Evolutionary conservation across 2,113 vertebrate genomes (phyloP), one percentile per base, ranked within the genome.

Genomic region (Haplochromis vanheusdeni): DNA sequence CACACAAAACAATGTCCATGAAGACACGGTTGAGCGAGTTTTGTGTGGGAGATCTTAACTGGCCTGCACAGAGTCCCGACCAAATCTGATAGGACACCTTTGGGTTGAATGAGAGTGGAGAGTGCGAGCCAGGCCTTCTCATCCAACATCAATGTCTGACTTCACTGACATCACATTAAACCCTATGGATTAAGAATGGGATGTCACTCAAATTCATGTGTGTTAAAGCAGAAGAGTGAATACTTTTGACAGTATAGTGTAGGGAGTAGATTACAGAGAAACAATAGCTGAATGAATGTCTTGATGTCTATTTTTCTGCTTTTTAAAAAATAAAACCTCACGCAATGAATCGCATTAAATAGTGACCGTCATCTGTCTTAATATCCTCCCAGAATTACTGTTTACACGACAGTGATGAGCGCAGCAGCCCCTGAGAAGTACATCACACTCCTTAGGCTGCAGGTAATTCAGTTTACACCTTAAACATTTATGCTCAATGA

Each of bases 321-420:
- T 86, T 7, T 42, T 10, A 11, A 28, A 19, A 47, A 49, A 77
- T 3, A 49, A 49, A 49, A 49, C 4, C 26, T 77, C 73, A 51
- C 6, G 4, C n/a, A 9, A 7, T 56, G 14, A 35, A 14, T 81
- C 5, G 17, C 6, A 45, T 86, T 51, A 75, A 3, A 81, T 11
- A 4, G 1, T 55, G n/a, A 80, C 1, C 13, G 2, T 5, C 62
- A 8, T 79, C 6, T 86, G 2, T 84, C 37, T 77, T 82, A 3
- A 79, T 45, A 21, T 55, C 83, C 19, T 85, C 65, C 9, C 84
- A 97, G 96, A 35, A 82, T 81, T 7, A 96, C 96, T 1, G 70
- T 97, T 58, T 97, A 96, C 60, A 96, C 96, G 3, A 96, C 96
- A 21, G 55, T 90, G n/a, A 97, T 97, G 96, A 95, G 92, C 42